A percentile compares a stretch with the other conserved stretches of the same genome.
phyloP scores from a whole-genome alignment of 1,140 invertebrate species.

The Artemia franciscana region DNA sequence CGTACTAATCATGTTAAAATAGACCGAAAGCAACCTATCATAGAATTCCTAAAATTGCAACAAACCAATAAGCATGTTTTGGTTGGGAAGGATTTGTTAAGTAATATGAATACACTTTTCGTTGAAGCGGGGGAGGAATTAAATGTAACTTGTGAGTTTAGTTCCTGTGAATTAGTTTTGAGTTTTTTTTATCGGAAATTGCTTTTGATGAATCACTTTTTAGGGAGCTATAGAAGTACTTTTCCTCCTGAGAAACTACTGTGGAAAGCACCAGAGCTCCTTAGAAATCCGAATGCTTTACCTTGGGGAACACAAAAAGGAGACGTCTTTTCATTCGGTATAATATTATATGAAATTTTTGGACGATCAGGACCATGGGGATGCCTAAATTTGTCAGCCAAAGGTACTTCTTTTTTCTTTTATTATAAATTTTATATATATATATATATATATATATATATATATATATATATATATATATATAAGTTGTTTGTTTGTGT shows the following conservation, averaged over 20 bases:
- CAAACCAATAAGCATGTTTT: no score
- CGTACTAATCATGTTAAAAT: no score
- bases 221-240: slow-evolving; percentile 25
- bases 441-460: no score
- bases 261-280: slow-evolving; percentile 41
- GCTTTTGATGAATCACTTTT: slow-evolving; percentile 9
- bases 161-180: neutral
- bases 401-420: slow-evolving; percentile 24
- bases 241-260: slow-evolving; percentile 22
- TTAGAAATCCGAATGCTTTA: slow-evolving; percentile 25
- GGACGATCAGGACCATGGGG: slow-evolving; percentile 43
- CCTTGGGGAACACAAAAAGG: slow-evolving; percentile 40
- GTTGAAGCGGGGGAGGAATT: no score
- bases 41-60: no score
- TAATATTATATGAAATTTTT: slow-evolving; percentile 44
- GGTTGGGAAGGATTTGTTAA: no score
- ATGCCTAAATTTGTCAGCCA: slow-evolving; percentile 27
- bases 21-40: no score
- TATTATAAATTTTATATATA: no score
- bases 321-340: slow-evolving; percentile 41
- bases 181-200: neutral
- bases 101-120: no score
- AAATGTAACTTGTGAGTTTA: neutral
- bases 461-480: no score
- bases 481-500: no score